phyloP scores from a whole-genome alignment of 2,797 vertebrate genomes.

The Gambusia yucatana region DNA sequence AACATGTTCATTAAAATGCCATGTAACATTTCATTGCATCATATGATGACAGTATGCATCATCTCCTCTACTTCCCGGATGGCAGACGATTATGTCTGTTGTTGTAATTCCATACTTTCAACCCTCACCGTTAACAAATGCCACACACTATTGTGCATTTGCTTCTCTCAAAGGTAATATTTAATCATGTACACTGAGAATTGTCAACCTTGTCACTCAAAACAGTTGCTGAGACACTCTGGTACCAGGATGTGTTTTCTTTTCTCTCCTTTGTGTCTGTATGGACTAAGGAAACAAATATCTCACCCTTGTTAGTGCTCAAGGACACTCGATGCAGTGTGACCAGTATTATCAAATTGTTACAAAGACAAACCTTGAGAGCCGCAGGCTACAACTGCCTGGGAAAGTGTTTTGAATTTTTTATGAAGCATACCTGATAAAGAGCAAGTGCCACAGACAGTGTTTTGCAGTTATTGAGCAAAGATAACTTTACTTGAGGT shows the following conservation, averaged over 20 bases:
- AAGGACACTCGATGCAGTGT: constrained; percentile 77
- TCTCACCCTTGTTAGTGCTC: constrained; percentile 69
- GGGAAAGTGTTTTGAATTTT: constrained; percentile 78
- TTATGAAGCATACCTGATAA: constrained; percentile 73
- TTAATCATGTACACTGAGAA: constrained; percentile 71
- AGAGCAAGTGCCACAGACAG: constrained; percentile 41
- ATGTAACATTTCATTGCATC: constrained; percentile 59
- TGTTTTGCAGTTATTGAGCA: constrained; percentile 10
- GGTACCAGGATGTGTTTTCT: constrained; percentile 19
- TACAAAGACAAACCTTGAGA: constrained; percentile 79
- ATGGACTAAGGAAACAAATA: constrained; percentile 65
- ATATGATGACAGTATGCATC: constrained; percentile 48
- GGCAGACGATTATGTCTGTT: constrained; percentile 47
- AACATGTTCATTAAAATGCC: constrained; percentile 54
- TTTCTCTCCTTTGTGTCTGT: constrained; percentile 40
- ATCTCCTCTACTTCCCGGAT: constrained; percentile 39
- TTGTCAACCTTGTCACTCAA: constrained; percentile 78
- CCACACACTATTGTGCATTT: constrained; percentile 42
- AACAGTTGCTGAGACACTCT: constrained; percentile 57
- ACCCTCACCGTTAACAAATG: constrained; percentile 47
- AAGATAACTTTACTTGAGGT: constrained; percentile 1
- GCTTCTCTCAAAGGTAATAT: constrained; percentile 56
- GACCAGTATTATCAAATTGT: constrained; percentile 78
- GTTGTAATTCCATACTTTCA: constrained; percentile 42
- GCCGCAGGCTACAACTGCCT: constrained; percentile 74